These are phyloP conservation scores for Sebastes reedi DNA, from an alignment of 2,797 vertebrate genomes.

Conservation along the genomic window DNA sequence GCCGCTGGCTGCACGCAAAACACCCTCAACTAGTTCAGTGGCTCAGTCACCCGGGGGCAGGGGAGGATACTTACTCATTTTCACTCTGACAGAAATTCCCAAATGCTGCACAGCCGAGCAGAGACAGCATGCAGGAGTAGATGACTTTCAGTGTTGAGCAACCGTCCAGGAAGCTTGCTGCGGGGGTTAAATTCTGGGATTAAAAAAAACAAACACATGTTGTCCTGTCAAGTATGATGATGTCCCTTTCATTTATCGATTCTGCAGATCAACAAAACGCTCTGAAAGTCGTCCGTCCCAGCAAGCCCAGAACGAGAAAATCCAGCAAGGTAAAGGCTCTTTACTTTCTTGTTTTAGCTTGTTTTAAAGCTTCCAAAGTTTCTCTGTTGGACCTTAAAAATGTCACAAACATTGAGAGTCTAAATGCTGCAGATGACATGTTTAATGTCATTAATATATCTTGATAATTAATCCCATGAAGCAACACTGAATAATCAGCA, in stretches of 20 bases:
- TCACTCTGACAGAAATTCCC: constrained; percentile 16
- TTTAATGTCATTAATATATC: neutral
- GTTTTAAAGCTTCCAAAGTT: too few relatives aligned
- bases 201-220: neutral
- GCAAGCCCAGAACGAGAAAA: constrained; percentile 87
- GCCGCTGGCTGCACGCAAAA: constrained; percentile 37
- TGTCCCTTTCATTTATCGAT: constrained; percentile 38
- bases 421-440: neutral
- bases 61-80: constrained; percentile 22
- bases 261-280: constrained; percentile 85
- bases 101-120: neutral
- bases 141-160: constrained; percentile 11
- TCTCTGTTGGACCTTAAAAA: neutral
- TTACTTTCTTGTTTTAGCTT: neutral
- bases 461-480: neutral
- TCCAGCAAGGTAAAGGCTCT: constrained; percentile 85
- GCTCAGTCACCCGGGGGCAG: neutral
- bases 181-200: neutral
- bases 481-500: neutral
- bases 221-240: constrained; percentile 4
- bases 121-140: neutral
- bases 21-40: constrained; percentile 37
- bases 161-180: neutral
- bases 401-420: neutral
- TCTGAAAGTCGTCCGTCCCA: constrained; percentile 87